Base-by-base conservation (phyloP, 2,888 invertebrate genomes). In the Ennomos quercinarius region DNA sequence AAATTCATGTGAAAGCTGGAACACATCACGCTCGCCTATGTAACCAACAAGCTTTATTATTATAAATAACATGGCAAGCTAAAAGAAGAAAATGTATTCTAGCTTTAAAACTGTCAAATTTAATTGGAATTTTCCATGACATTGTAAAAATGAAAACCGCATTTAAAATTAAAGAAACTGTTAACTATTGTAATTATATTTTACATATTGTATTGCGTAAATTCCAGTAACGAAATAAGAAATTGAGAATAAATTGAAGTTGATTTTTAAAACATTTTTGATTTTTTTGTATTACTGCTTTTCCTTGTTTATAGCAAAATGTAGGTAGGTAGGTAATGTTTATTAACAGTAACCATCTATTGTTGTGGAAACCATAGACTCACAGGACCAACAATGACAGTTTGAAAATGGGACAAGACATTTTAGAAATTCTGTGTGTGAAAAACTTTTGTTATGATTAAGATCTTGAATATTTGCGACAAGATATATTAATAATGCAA, bases 191-290 rank as follows among this genome's bases (percentile, higher is more conserved):
- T 90, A 88, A 89, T 85, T 86, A 86, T 90, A 88, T 86, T 87
- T 89, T 88, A 87, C 83, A 89, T 88, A 87, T 89, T 17, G 86
- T 91, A 91, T 85, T 88, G 85, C 86, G 74, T 89, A 88, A 91
- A 89, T 90, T 91, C 89, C 88, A 86, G 77, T 86, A 87, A 84
- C 83, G 81, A 79, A 81, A 80, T 87, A 87, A 85, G 82, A 86
- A 87, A 84, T 84, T 86, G 81, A 86, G 78, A 90, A 87, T 91
- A 89, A 90, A 91, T 86, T 90, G 81, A 89, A 91, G 91, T 91
- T 91, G 91, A 90, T 92, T 91, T 91, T 89, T 84, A 73, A 73
- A 63, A 27, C 27, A 27, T 27, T 27, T 27, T 27, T 27, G 27
- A n/a, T 6, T 27, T 4, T 27, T 64, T 78, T 77, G 79, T 67